Evolutionary conservation across 2,888 invertebrate genomes (phyloP).

Genomic region (Terebella lapidaria): DNA sequence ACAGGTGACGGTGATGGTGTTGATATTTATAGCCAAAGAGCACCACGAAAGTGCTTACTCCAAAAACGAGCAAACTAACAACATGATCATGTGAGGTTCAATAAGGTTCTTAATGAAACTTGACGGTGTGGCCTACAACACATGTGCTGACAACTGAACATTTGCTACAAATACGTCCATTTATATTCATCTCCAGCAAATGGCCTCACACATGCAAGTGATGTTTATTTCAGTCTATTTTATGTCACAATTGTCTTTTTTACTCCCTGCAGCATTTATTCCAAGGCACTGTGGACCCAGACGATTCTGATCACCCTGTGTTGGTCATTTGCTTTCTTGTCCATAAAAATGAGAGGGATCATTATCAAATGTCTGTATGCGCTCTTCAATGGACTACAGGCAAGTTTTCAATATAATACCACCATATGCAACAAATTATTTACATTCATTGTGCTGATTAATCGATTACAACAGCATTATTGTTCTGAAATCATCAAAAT

Average conservation of each 20-base stretch:
- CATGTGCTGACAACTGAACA: not conserved
- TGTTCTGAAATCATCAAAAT: too few relatives aligned
- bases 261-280: slow-evolving; percentile 43
- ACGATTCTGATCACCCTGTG: slow-evolving; percentile 48
- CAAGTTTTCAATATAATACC: slow-evolving; percentile 14
- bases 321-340: slow-evolving; percentile 52
- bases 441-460: too few relatives aligned
- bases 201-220: too few relatives aligned
- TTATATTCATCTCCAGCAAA: too few relatives aligned
- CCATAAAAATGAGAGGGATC: slow-evolving; percentile 47
- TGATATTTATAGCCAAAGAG: slow-evolving; percentile 54
- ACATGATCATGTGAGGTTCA: slow-evolving; percentile 47
- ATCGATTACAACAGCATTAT: too few relatives aligned
- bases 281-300: slow-evolving; percentile 53
- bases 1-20: slow-evolving; percentile 51
- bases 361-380: slow-evolving; percentile 53
- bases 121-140: not conserved
- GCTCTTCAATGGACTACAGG: slow-evolving; percentile 52
- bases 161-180: not conserved
- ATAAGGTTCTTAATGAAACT: not conserved
- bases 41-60: slow-evolving; percentile 54
- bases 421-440: not conserved
- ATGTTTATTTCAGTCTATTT: too few relatives aligned
- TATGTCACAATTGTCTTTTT: too few relatives aligned
- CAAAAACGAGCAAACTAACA: slow-evolving; percentile 53